A percentile compares a stretch with the other conserved stretches of the same genome.
These are phyloP conservation scores for Manduca sexta DNA, from an alignment of 1,140 invertebrate species.

Conservation along the genomic window DNA sequence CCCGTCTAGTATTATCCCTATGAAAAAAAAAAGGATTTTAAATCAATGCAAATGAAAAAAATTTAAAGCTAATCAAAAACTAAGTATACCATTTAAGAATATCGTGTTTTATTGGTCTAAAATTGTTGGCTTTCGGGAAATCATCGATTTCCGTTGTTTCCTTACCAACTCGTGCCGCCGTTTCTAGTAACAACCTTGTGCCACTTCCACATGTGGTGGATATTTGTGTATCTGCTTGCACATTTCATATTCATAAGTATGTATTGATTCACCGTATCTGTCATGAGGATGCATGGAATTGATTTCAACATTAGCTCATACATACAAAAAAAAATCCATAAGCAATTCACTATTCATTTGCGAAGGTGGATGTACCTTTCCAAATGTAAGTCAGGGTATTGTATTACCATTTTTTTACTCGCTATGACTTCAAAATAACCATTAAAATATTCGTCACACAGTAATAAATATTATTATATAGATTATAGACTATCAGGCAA, in stretches of 20 bases:
- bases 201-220: constrained; percentile 48
- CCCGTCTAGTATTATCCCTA: background rate
- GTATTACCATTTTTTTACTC: too few species aligned
- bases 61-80: too few species aligned
- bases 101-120: constrained; percentile 11
- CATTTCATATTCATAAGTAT: constrained; percentile 39
- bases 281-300: background rate
- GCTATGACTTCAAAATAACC: too few species aligned
- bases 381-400: too few species aligned
- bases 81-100: background rate
- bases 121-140: constrained; percentile 35
- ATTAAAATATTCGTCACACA: too few species aligned
- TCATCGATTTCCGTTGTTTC: constrained; percentile 44
- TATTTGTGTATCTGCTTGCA: constrained; percentile 39
- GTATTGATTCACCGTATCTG: constrained; percentile 27
- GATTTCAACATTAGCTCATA: background rate
- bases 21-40: background rate
- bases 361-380: background rate
- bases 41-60: too few species aligned
- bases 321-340: background rate
- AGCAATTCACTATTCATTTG: background rate
- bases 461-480: too few species aligned
- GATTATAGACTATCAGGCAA: too few species aligned
- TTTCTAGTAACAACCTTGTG: constrained; percentile 61
- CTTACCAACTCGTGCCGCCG: constrained; percentile 30